These are phyloP conservation scores for Pantherophis alleghaniensis DNA, from an alignment of 2,797 vertebrate species.

Conservation along the genomic window DNA sequence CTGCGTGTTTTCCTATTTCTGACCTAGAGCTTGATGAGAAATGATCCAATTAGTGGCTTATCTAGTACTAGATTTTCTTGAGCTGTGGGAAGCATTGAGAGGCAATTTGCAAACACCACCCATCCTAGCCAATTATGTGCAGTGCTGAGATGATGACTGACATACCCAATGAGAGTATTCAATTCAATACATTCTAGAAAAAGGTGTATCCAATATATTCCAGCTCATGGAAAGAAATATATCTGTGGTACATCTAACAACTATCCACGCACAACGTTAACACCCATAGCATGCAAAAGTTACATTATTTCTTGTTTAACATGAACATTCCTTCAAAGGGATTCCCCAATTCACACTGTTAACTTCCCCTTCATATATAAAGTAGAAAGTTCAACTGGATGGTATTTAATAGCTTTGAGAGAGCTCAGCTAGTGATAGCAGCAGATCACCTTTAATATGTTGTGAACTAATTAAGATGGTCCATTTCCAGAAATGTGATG, in stretches of 20 bases:
- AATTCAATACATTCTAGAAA: not conserved
- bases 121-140: not conserved
- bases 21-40: not conserved
- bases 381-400: not conserved
- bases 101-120: not conserved
- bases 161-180: not conserved
- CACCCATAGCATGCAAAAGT: not conserved
- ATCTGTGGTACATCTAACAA: not conserved
- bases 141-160: not conserved
- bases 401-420: not conserved
- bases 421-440: not conserved
- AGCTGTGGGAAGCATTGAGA: not conserved
- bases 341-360: not conserved
- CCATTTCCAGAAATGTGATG: not conserved
- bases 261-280: not conserved
- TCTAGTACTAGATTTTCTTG: not conserved
- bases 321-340: not conserved
- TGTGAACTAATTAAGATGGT: not conserved
- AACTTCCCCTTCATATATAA: not conserved
- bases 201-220: not conserved
- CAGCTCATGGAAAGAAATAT: not conserved
- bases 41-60: not conserved
- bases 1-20: not conserved
- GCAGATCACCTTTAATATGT: not conserved
- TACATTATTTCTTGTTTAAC: not conserved